phyloP scores from a whole-genome alignment of 1,140 invertebrate genomes.

The Ectropis grisescens region DNA sequence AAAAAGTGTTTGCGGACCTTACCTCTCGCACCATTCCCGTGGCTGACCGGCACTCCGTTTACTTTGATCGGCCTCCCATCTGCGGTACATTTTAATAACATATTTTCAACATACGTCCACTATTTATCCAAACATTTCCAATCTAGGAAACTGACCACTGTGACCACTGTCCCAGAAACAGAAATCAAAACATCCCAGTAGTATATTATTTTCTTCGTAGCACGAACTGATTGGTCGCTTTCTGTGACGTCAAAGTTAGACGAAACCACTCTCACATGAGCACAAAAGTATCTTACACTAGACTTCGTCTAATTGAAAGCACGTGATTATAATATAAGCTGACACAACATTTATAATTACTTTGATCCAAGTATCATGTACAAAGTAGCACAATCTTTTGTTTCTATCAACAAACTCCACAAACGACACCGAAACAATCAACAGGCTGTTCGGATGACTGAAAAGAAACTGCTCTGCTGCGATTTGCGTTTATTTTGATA shows the following conservation, averaged over 20 bases:
- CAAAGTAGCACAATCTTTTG: constrained; percentile 31
- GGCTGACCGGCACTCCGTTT: constrained; percentile 44
- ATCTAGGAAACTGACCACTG: background rate
- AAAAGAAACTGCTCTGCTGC: constrained; percentile 15
- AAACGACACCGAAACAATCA: constrained; percentile 2
- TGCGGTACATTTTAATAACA: constrained; percentile 63
- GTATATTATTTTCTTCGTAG: constrained; percentile 44
- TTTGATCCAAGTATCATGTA: constrained; percentile 10
- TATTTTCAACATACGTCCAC: constrained; percentile 43
- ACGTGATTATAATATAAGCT: background rate
- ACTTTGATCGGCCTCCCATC: constrained; percentile 64
- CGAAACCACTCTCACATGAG: constrained; percentile 33
- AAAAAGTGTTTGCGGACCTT: no score
- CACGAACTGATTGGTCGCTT: constrained; percentile 46
- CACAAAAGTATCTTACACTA: background rate
- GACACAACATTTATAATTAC: background rate
- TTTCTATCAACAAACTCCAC: no score
- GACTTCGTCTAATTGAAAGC: background rate
- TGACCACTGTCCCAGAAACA: constrained; percentile 20
- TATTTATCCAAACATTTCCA: constrained; percentile 37
- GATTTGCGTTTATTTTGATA: constrained; percentile 26
- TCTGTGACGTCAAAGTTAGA: constrained; percentile 55
- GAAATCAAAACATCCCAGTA: constrained; percentile 33
- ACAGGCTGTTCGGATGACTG: constrained; percentile 15
- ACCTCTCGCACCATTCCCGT: constrained; percentile 60